Evolutionary conservation across 2,113 vertebrate genomes (phyloP).

Genomic region (Sceloporus tristichus): DNA sequence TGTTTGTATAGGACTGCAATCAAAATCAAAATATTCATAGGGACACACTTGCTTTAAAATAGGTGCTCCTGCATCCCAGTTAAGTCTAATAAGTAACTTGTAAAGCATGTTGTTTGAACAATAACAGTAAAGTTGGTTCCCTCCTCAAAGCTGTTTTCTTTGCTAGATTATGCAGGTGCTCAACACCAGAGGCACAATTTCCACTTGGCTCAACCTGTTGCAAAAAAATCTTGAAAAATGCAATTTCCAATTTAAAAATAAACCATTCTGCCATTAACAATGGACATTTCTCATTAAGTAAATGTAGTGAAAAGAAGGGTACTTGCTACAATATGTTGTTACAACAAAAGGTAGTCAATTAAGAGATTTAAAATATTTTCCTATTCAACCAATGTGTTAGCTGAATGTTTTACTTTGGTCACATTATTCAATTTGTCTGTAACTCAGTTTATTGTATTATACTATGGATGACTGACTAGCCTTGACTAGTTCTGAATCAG

Average conservation of each 20-base stretch:
- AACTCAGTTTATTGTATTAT: neutral
- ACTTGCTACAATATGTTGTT: neutral
- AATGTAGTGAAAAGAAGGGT: neutral
- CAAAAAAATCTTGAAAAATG: neutral
- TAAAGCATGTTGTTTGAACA: neutral
- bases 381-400: neutral
- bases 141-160: neutral
- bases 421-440: neutral
- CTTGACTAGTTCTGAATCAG: neutral
- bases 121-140: neutral
- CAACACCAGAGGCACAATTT: neutral
- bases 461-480: neutral
- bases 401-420: neutral
- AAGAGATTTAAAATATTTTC: neutral
- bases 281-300: neutral
- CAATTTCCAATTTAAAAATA: neutral
- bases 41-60: neutral
- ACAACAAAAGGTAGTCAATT: neutral
- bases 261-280: neutral
- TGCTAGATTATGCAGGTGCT: neutral
- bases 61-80: neutral
- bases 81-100: conserved; percentile 23
- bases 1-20: neutral
- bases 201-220: neutral
- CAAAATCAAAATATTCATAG: neutral